phyloP scores from a whole-genome alignment of 2,797 vertebrate species.

The Clamator glandarius region DNA sequence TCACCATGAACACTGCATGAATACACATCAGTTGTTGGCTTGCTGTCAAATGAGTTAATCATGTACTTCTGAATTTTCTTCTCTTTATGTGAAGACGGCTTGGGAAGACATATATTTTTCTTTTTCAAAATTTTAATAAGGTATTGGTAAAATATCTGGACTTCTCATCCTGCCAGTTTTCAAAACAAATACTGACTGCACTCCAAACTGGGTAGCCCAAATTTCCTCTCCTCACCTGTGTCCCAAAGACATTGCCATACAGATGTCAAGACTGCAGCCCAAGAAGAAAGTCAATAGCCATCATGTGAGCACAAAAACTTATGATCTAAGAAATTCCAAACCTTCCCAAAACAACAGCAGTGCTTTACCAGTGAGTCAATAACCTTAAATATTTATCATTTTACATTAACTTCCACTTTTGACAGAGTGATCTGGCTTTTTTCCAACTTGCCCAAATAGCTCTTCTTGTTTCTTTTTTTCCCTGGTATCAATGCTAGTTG shows the following conservation, averaged over 20 bases:
- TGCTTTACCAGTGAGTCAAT: neutral
- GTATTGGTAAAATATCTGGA: neutral
- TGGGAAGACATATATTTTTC: neutral
- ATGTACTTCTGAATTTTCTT: neutral
- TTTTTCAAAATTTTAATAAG: neutral
- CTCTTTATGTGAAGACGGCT: neutral
- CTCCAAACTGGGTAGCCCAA: neutral
- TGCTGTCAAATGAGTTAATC: neutral
- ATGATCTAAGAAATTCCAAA: neutral
- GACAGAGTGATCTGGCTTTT: neutral
- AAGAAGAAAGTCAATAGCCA: neutral
- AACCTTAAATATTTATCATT: neutral
- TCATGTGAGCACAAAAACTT: neutral
- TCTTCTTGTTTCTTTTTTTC: neutral
- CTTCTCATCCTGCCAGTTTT: neutral
- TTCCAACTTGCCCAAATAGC: neutral
- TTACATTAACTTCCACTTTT: neutral
- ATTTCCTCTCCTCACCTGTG: neutral
- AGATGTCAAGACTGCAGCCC: neutral
- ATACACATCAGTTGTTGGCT: neutral
- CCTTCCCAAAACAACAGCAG: neutral
- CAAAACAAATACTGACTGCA: neutral
- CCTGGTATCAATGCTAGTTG: neutral
- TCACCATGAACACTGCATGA: neutral
- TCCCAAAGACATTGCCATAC: neutral